phyloP scores from a whole-genome alignment of 2,888 invertebrate genomes.

The Folsomia candida region DNA sequence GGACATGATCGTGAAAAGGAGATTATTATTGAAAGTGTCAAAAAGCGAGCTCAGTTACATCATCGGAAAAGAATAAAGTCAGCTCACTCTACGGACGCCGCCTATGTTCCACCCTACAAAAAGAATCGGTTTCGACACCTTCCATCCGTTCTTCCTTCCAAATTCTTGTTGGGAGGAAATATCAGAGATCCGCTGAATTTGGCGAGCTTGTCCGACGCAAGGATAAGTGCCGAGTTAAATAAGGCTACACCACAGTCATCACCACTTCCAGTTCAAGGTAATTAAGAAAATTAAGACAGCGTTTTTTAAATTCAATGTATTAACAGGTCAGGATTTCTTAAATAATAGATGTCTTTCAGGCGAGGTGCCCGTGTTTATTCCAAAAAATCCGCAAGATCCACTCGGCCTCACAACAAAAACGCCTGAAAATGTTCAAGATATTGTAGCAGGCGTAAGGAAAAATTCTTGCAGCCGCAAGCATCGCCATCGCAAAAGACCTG shows the following conservation, averaged over 20 bases:
- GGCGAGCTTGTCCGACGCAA: conserved; percentile 70
- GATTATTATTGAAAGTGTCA: neutral
- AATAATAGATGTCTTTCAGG: conserved; percentile 60
- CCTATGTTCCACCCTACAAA: conserved; percentile 72
- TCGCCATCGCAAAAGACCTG: conserved; percentile 41
- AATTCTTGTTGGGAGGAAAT: conserved; percentile 90
- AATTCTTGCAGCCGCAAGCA: conserved; percentile 33
- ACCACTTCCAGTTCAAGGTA: conserved; percentile 79
- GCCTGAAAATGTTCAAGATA: conserved; percentile 29
- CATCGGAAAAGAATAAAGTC: conserved; percentile 61
- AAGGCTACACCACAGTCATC: conserved; percentile 91
- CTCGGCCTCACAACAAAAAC: conserved; percentile 64
- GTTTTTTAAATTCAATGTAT: too few species aligned
- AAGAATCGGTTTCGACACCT: conserved; percentile 56
- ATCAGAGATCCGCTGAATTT: conserved; percentile 92
- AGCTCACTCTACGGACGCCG: conserved; percentile 66
- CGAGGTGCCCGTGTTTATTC: conserved; percentile 85
- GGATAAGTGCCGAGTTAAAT: conserved; percentile 66
- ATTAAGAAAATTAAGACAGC: too few species aligned
- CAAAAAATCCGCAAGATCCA: conserved; percentile 88
- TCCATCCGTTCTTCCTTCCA: conserved; percentile 74
- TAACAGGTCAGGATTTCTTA: neutral
- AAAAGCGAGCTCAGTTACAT: conserved; percentile 15
- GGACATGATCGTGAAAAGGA: neutral
- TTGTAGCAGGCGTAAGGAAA: conserved; percentile 32